Base-by-base conservation (phyloP, 2,888 invertebrate genomes). In the Diplolepis rosae region DNA sequence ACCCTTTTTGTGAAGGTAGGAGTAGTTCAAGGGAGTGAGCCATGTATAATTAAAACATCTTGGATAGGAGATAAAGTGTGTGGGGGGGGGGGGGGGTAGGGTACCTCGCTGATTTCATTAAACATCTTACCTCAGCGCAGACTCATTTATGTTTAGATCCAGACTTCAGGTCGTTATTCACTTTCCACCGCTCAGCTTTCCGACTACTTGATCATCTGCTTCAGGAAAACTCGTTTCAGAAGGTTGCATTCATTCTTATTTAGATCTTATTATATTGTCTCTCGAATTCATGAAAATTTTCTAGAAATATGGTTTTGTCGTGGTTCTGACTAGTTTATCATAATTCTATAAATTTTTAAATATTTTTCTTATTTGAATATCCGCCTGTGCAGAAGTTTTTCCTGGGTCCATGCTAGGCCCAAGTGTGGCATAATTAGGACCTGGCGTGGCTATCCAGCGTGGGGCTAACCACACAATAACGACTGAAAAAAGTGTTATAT, bases 21-120 rank as follows among this genome's bases (percentile, higher is more conserved):
- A 66, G 79, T 72, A 69, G 76, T 75, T 66, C 70, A 72, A 69
- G 77, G 54, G 77, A 76, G 72, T 68, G 66, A 70, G 74, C 67
- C 75, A 71, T 71, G 78, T 80, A 82, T 82, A 82, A 84, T 84
- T 84, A 83, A 83, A 83, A 81, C 80, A 79, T 77, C 75, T 74
- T 68, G 65, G 77, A 69, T 68, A 72, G 68, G 52, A 66, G 45
- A 54, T 72, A 71, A 72, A 69, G 67, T 51, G 39, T 54, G 56
- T 61, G 74, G 70, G 70, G 71, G 76, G 67, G 68, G 66, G 48
- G 39, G 67, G 66, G 70, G 72, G 68, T 72, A 72, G 71, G 76
- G 75, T 73, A 74, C 73, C 78, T 77, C 73, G 79, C 79, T 80
- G 80, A 81, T 82, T 83, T 83, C 80, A 83, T 82, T 82, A 82